A percentile compares a stretch with the other conserved stretches of the same genome.
Conservation (phyloP, 2,797 vertebrate genomes). For the Microctenopoma lineatum region DNA sequence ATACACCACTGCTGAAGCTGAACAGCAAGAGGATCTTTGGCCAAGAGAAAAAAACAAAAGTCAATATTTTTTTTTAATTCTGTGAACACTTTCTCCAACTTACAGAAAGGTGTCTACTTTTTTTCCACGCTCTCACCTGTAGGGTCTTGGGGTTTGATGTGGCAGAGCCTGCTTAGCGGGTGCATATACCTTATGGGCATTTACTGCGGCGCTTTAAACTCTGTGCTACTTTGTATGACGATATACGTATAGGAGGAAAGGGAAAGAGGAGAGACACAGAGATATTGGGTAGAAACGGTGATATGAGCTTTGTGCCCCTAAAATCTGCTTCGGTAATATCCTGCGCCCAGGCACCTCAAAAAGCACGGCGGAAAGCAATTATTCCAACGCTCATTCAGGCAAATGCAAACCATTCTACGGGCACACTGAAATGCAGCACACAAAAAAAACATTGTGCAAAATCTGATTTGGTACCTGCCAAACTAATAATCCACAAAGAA, state of each 20-base stretch:
- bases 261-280: conserved; percentile 1
- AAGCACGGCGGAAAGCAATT: conserved; percentile 43
- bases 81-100: conserved; percentile 24
- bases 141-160: conserved; percentile 39
- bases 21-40: conserved; percentile 10
- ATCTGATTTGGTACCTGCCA: conserved; percentile 50
- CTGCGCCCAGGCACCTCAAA: conserved; percentile 49
- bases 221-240: conserved; percentile 36
- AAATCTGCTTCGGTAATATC: conserved; percentile 39
- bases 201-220: conserved; percentile 38
- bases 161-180: conserved; percentile 23
- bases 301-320: conserved; percentile 32
- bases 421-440: conserved; percentile 29
- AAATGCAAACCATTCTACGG: conserved; percentile 43
- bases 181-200: conserved; percentile 51
- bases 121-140: conserved; percentile 36
- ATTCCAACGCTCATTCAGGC: conserved; percentile 52
- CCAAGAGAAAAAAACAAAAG: not conserved
- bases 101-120: conserved; percentile 6
- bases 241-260: conserved; percentile 13
- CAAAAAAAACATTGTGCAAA: conserved; percentile 50
- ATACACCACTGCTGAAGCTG: conserved; percentile 44
- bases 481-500: conserved; percentile 54
- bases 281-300: conserved; percentile 21
- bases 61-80: conserved; percentile 7